Conservation (phyloP, 2,888 invertebrate genomes). For the Desoria tigrina region DNA sequence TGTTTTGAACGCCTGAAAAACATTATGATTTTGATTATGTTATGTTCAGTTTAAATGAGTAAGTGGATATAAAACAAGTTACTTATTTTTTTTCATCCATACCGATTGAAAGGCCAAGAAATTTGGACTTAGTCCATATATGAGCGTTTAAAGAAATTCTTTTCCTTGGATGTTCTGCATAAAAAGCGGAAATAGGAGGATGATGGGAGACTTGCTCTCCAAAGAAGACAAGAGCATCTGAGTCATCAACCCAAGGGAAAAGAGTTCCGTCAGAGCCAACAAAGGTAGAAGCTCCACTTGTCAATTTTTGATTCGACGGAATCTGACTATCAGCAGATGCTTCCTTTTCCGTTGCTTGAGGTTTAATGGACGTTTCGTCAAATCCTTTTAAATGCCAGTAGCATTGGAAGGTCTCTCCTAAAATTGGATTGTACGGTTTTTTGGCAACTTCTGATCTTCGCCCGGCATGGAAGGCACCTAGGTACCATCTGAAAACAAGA, state of each 20-base stretch:
- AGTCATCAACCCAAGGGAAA: conserved; percentile 51
- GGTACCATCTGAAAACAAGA: conserved; percentile 78
- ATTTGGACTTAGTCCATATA: conserved; percentile 99
- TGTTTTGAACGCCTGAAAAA: conserved; percentile 74
- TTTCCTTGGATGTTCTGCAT: conserved; percentile 92
- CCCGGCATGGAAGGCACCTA: conserved; percentile 98
- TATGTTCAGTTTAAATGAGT: background rate
- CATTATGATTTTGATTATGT: background rate
- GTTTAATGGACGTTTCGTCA: conserved; percentile 19
- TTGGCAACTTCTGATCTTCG: conserved; percentile 95
- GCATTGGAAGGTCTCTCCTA: conserved; percentile 94
- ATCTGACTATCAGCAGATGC: conserved; percentile 21
- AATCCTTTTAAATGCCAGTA: conserved; percentile 69
- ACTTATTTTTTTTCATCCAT: conserved; percentile 55
- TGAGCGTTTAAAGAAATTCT: conserved; percentile 90
- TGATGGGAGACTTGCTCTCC: conserved; percentile 99
- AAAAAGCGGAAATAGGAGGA: conserved; percentile 94
- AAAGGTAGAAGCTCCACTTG: conserved; percentile 77
- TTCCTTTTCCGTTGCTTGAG: conserved; percentile 17
- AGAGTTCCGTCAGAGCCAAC: conserved; percentile 61
- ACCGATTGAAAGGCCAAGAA: conserved; percentile 93
- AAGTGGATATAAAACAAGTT: conserved; percentile 6
- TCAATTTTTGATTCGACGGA: background rate
- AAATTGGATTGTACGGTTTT: conserved; percentile 97
- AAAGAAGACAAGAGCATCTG: conserved; percentile 65